Percentiles rank a stretch among this genome's conserved stretches.
Evolutionary conservation across 2,113 vertebrate species (phyloP).

Genomic region (Bettongia penicillata): DNA sequence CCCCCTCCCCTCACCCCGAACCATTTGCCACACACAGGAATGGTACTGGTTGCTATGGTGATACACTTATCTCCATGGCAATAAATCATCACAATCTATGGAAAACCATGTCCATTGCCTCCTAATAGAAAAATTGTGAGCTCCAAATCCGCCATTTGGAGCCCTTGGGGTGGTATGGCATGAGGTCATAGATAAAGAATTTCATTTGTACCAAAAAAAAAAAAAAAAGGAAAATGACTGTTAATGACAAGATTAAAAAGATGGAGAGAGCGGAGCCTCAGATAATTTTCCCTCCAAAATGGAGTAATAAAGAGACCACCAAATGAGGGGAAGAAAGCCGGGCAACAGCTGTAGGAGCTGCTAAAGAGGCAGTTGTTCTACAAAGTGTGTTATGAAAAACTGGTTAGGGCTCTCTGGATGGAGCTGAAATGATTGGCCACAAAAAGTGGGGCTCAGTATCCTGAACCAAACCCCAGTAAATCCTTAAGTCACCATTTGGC

Average conservation of each 20-base stretch:
- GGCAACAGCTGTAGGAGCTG: not conserved
- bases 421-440: not conserved
- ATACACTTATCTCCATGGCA: conserved; percentile 63
- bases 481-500: not conserved
- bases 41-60: conserved; percentile 73
- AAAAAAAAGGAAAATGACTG: not conserved
- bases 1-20: not conserved
- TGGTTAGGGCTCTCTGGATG: not conserved
- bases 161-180: not conserved
- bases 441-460: not conserved
- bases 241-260: not conserved
- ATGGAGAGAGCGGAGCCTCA: not conserved
- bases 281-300: not conserved
- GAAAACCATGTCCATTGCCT: not conserved
- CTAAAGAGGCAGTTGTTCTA: not conserved
- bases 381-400: not conserved
- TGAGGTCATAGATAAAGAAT: not conserved
- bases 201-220: not conserved
- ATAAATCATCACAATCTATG: conserved; percentile 4
- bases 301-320: not conserved
- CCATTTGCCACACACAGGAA: not conserved
- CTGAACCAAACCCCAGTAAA: not conserved
- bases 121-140: not conserved
- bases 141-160: not conserved
- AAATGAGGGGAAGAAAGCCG: not conserved